These are phyloP conservation scores for Eupithecia dodoneata DNA, from an alignment of 2,888 invertebrate species.

Conservation along the genomic window DNA sequence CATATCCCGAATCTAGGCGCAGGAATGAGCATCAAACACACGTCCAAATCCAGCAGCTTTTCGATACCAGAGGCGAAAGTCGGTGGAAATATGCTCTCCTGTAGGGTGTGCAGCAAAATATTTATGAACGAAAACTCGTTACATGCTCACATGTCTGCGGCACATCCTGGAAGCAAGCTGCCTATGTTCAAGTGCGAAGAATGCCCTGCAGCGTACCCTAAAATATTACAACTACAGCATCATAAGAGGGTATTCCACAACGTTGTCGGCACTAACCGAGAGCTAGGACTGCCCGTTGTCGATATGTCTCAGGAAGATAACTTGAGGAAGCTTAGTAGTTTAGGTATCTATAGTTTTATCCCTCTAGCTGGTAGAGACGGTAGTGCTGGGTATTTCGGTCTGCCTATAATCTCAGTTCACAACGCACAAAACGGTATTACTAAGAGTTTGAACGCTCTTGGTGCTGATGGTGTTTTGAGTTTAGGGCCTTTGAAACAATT, in stretches of 20 bases:
- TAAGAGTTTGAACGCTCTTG: conserved; percentile 85
- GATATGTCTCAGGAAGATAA: conserved; percentile 88
- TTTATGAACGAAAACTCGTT: conserved; percentile 73
- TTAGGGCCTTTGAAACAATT: conserved; percentile 88
- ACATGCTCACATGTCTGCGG: conserved; percentile 70
- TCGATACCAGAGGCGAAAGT: conserved; percentile 76
- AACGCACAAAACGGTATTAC: conserved; percentile 85
- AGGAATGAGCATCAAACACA: conserved; percentile 81
- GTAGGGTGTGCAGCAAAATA: conserved; percentile 78
- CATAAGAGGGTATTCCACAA: conserved; percentile 81
- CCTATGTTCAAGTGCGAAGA: conserved; percentile 86
- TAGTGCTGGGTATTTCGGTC: conserved; percentile 86
- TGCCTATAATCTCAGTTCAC: conserved; percentile 88
- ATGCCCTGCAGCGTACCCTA: conserved; percentile 89
- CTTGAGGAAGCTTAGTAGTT: conserved; percentile 84
- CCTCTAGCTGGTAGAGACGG: conserved; percentile 87
- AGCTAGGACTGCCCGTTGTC: conserved; percentile 89
- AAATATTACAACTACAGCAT: conserved; percentile 87
- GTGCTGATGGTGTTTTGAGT: conserved; percentile 88
- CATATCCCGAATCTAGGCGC: conserved; percentile 80
- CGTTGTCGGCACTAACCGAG: conserved; percentile 75
- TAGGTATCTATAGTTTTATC: conserved; percentile 90
- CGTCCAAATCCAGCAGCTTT: conserved; percentile 74
- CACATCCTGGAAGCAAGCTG: conserved; percentile 71
- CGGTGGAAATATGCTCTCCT: conserved; percentile 70